Base-by-base conservation (phyloP, 1,140 invertebrate genomes). In the Antheraea mylitta region DNA sequence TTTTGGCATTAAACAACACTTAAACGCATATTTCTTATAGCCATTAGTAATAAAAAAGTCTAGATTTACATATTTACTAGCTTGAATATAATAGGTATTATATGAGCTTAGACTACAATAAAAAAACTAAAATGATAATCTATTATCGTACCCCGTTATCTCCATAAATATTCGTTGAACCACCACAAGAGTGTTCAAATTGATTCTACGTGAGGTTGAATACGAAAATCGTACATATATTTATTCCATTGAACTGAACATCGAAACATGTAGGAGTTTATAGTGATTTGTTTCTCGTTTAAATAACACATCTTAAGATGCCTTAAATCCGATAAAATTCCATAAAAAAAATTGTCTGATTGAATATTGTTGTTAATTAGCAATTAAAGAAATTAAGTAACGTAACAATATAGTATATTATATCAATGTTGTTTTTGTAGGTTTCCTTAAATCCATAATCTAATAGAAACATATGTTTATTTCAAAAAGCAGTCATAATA, bases 141-240 rank as follows among this genome's bases (percentile, higher is more conserved):
- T 85, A 84, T 82, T 83, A 85, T 86, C 80, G 76, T 74, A 79
- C 45, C 45, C 45, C 16, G 76, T 83, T 83, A 82, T 87, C 81
- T 85, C 79, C 78, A 85, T 90, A 88, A 87, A 86, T 87, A 81
- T 83, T 77, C 76, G 71, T 85, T 85, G 81, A 85, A 80, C 83
- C 84, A 75, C 83, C 77, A 82, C 80, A 80, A 79, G 81, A 84
- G 82, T 80, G 81, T 84, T 87, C 77, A 86, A 90, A 90, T 87
- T 84, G 84, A 85, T 89, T 82, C 78, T 83, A 86, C 84, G 85
- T 87, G 86, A 85, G 86, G 75, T 71, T 79, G 82, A 82, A 84
- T 86, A 83, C 82, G 74, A 82, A 79, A 79, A 76, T 61, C 64
- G 71, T 73, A 45, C 45, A 53, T 70, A 48, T 76, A 81, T 83